Conservation (phyloP, 2,113 vertebrate species). For the Acanthisitta chloris region DNA sequence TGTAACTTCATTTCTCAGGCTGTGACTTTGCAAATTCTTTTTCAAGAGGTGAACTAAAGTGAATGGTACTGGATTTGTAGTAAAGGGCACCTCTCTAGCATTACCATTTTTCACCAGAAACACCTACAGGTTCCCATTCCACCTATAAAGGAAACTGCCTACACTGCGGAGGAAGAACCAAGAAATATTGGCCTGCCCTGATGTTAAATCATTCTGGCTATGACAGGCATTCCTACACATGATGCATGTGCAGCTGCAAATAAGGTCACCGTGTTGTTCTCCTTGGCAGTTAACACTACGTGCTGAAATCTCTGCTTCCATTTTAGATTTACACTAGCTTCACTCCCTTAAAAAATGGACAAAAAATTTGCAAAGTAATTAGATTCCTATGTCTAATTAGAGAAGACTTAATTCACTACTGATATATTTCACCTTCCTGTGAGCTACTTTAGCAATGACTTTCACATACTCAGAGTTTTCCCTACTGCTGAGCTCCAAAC, state of each 20-base stretch:
- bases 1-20: not conserved
- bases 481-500: not conserved
- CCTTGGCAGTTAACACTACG: constrained; percentile 45
- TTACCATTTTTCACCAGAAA: constrained; percentile 69
- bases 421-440: constrained; percentile 17
- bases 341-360: constrained; percentile 16
- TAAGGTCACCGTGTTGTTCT: constrained; percentile 58
- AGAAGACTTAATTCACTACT: constrained; percentile 8
- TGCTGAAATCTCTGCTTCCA: not conserved
- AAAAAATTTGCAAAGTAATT: constrained; percentile 47
- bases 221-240: constrained; percentile 70
- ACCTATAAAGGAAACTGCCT: constrained; percentile 68
- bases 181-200: constrained; percentile 68
- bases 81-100: constrained; percentile 52
- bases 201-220: constrained; percentile 66
- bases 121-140: constrained; percentile 54
- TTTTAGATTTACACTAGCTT: constrained; percentile 29
- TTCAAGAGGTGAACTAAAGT: not conserved
- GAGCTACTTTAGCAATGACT: not conserved
- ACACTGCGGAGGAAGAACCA: constrained; percentile 60
- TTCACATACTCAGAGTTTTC: not conserved
- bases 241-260: constrained; percentile 68
- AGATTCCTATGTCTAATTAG: constrained; percentile 48
- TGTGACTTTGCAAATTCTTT: constrained; percentile 32
- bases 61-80: constrained; percentile 4